These are phyloP conservation scores for Brotula barbata DNA, from an alignment of 2,797 vertebrate species.

Conservation along the genomic window DNA sequence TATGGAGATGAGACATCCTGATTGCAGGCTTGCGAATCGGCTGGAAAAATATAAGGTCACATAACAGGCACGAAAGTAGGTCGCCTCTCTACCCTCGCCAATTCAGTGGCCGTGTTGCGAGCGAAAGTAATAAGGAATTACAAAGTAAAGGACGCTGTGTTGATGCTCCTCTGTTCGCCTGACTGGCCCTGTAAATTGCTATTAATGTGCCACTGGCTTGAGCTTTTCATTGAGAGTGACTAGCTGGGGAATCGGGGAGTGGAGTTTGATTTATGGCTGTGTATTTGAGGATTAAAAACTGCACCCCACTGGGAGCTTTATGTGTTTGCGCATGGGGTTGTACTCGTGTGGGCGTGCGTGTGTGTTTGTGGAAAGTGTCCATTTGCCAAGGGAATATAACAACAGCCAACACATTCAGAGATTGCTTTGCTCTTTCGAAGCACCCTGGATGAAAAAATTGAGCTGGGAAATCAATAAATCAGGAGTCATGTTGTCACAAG, in stretches of 20 bases:
- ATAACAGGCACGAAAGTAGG: conserved; percentile 43
- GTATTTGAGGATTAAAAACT: conserved; percentile 79
- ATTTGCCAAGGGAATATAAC: conserved; percentile 67
- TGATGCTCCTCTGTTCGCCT: conserved; percentile 64
- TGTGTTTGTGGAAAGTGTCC: conserved; percentile 40
- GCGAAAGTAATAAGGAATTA: conserved; percentile 71
- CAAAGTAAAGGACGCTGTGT: conserved; percentile 69
- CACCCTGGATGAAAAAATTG: conserved; percentile 60
- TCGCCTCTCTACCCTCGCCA: conserved; percentile 53
- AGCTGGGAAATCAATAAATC: conserved; percentile 79
- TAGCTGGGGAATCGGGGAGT: conserved; percentile 51
- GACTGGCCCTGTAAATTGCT: conserved; percentile 75
- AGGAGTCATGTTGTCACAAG: conserved; percentile 72
- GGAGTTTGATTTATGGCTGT: conserved; percentile 74
- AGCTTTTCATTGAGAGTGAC: conserved; percentile 74
- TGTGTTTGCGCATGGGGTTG: conserved; percentile 57
- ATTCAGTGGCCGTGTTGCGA: conserved; percentile 55
- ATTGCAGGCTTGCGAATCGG: conserved; percentile 21
- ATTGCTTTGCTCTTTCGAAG: conserved; percentile 73
- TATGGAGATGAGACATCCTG: not conserved
- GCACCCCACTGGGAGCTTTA: conserved; percentile 59
- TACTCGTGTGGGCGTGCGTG: conserved; percentile 15
- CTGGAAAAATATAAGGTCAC: conserved; percentile 8
- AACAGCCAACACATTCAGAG: conserved; percentile 68
- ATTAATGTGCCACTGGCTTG: conserved; percentile 73